These are phyloP conservation scores for Glaucomys volans DNA, from an alignment of 2,113 vertebrate species.

Conservation along the genomic window DNA sequence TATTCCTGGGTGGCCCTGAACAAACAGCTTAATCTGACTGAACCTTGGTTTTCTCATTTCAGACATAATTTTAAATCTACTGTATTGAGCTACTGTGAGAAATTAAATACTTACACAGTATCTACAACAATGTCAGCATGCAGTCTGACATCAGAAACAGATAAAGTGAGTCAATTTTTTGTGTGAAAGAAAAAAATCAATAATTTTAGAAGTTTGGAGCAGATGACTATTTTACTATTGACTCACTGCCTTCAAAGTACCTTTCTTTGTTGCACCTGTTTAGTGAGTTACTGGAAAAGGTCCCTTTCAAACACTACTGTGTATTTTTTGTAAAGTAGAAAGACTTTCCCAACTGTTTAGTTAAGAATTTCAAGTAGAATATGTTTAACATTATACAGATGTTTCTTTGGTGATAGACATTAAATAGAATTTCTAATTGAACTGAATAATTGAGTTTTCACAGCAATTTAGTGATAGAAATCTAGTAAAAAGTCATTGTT, in stretches of 20 bases:
- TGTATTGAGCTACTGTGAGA: background rate
- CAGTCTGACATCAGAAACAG: background rate
- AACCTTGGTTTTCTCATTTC: background rate
- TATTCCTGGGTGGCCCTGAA: background rate
- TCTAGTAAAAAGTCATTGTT: slow-evolving; percentile 48
- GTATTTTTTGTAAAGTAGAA: slow-evolving; percentile 36
- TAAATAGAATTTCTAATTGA: slow-evolving; percentile 55
- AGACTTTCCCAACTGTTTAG: slow-evolving; percentile 45
- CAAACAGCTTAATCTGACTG: background rate
- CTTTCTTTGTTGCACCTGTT: slow-evolving; percentile 12
- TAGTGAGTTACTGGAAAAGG: background rate
- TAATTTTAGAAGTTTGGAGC: background rate
- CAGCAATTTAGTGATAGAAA: slow-evolving; percentile 43
- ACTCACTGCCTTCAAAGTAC: background rate
- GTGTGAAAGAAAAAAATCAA: background rate
- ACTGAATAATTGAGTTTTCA: slow-evolving; percentile 64
- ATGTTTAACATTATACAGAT: slow-evolving; percentile 25
- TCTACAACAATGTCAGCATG: background rate
- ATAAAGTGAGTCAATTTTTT: slow-evolving; percentile 3
- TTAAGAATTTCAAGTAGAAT: slow-evolving; percentile 62
- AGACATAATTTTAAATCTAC: background rate
- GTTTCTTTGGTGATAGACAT: slow-evolving; percentile 56
- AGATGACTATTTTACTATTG: background rate
- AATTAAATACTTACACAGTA: background rate
- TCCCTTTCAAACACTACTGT: background rate